These are phyloP conservation scores for Sapajus apella DNA, from an alignment of 2,113 vertebrate species.

Conservation along the genomic window DNA sequence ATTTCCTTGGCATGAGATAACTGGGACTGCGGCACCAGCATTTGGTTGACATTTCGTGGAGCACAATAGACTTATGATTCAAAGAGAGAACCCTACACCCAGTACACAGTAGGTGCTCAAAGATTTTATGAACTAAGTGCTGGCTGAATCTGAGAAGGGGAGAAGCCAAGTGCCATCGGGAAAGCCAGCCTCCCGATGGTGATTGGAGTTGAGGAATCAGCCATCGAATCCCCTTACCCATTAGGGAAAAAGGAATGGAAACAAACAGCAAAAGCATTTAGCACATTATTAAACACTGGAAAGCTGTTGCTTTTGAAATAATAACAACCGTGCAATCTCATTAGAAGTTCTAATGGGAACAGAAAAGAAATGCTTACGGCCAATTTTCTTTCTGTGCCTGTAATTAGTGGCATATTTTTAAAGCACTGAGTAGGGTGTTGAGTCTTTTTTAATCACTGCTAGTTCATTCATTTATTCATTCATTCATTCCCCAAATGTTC, in stretches of 20 bases:
- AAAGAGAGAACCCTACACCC: neutral
- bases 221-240: neutral
- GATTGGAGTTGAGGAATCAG: neutral
- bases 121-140: neutral
- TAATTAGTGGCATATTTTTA: slow-evolving; percentile 43
- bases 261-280: slow-evolving; percentile 38
- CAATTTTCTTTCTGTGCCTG: slow-evolving; percentile 49
- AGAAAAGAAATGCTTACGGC: slow-evolving; percentile 31
- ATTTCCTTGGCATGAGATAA: neutral
- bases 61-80: neutral
- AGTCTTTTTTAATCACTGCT: neutral
- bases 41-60: neutral
- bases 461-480: neutral
- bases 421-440: neutral
- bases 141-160: neutral
- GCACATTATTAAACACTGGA: slow-evolving; percentile 45
- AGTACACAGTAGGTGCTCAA: neutral
- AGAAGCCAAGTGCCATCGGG: neutral
- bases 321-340: slow-evolving; percentile 32
- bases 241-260: neutral
- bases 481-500: neutral
- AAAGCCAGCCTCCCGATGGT: neutral
- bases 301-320: slow-evolving; percentile 51
- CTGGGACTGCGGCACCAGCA: neutral
- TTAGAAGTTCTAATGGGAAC: slow-evolving; percentile 51